A percentile compares a stretch with the other conserved stretches of the same genome.
phyloP scores from a whole-genome alignment of 2,113 vertebrate genomes.

The Propithecus coquereli region DNA sequence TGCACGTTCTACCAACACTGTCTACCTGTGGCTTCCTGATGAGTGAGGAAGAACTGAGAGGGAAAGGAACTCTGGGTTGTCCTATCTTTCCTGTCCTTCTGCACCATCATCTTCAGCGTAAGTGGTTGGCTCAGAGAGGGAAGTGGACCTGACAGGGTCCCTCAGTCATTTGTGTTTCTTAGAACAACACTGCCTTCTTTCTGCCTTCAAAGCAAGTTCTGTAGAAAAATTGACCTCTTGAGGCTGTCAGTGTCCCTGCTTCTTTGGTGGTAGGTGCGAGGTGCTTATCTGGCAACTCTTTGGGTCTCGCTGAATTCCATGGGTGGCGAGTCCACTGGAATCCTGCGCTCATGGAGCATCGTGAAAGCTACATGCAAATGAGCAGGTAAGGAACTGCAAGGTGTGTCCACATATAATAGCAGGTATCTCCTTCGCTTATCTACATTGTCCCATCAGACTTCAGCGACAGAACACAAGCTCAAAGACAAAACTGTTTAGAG shows the following conservation, averaged over 20 bases:
- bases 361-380: accelerated
- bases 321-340: not conserved
- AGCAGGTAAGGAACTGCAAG: not conserved
- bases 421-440: not conserved
- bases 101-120: not conserved
- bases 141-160: not conserved
- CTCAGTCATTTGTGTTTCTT: not conserved
- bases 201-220: not conserved
- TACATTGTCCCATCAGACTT: not conserved
- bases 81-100: not conserved
- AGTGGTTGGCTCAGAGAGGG: not conserved
- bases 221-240: accelerated
- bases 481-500: not conserved
- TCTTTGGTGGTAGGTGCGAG: accelerated
- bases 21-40: not conserved
- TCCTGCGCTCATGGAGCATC: not conserved
- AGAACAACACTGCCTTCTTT: not conserved
- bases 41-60: not conserved
- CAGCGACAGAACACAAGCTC: not conserved
- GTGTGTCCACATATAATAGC: accelerated
- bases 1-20: not conserved
- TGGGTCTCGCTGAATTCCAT: not conserved
- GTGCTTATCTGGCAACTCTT: not conserved
- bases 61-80: not conserved
- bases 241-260: not conserved